Base-by-base conservation (phyloP, 2,888 invertebrate species). In the Notocelia uddmanniana region DNA sequence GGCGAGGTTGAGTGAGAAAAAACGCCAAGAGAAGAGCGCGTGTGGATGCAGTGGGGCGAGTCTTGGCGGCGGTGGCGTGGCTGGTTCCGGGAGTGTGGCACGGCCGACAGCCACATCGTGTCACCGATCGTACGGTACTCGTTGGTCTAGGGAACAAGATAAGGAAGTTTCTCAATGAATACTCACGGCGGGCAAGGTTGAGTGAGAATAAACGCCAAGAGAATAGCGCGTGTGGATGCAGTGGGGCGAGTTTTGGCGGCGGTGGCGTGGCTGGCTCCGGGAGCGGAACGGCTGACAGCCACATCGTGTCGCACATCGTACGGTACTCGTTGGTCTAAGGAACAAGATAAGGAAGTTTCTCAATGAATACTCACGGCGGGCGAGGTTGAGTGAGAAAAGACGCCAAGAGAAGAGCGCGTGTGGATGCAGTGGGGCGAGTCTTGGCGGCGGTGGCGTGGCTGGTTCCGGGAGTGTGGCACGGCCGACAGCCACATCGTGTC, bases 81-180 rank as follows among this genome's bases (percentile, higher is more conserved):
- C 92, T 0, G 94, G 91, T 77, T 88, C 88, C 0, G 93, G 92
- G 1, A 93, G n/a, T n/a, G 81, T 0, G 89, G 85, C 15, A 93
- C 78, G 0, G 84, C 84, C 73, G 92, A 92, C 60, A 94, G 80
- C 89, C 94, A 95, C 69, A 97, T 95, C 67, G 97, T 97, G 83
- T 99, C 98, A 0, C 99, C 98, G 18, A 99, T 96, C 77, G 97
- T 97, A 79, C 97, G 96, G 86, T 98, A 98, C 84, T 99, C 99
- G 81, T 97, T 96, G 68, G 98, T 95, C 98, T 98, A 83, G 5
- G 82, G 84, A 74, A 68, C n/a, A n/a, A n/a, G n/a, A n/a, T n/a
- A n/a, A n/a, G n/a, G n/a, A n/a, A n/a, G n/a, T n/a, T n/a, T n/a
- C n/a, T n/a, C n/a, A n/a, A n/a, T n/a, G n/a, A n/a, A n/a, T 19